phyloP scores from a whole-genome alignment of 2,113 vertebrate species.

The Papio anubis region DNA sequence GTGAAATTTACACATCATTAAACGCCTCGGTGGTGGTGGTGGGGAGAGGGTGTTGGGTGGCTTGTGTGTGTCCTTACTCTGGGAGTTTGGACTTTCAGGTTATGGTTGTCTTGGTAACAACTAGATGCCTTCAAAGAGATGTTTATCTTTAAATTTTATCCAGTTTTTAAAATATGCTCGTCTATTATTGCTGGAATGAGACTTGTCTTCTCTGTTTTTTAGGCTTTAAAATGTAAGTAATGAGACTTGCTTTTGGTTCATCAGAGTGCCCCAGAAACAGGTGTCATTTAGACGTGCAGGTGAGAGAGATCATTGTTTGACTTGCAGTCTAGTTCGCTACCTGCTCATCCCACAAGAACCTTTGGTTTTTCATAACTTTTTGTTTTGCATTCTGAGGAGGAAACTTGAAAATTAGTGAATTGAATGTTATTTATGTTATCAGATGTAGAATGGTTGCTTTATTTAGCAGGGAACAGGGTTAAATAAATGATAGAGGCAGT shows the following conservation, averaged over 20 bases:
- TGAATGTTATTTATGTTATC: not conserved
- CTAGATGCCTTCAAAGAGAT: not conserved
- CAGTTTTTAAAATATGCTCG: not conserved
- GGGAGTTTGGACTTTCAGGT: not conserved
- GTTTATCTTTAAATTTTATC: not conserved
- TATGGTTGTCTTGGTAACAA: conserved; percentile 2
- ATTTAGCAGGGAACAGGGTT: not conserved
- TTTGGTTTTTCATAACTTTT: not conserved
- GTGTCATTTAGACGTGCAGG: not conserved
- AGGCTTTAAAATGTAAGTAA: not conserved
- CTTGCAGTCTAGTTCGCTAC: not conserved
- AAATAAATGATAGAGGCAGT: not conserved
- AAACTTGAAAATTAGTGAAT: not conserved
- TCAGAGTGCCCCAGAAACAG: not conserved
- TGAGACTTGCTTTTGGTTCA: not conserved
- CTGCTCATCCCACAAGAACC: not conserved
- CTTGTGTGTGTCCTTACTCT: not conserved
- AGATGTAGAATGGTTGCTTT: not conserved
- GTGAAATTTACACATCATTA: not conserved
- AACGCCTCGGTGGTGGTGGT: not conserved
- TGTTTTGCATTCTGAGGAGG: not conserved
- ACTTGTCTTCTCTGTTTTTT: not conserved
- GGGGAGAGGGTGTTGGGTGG: not conserved
- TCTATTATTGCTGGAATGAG: not conserved
- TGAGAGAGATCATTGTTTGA: not conserved